A percentile compares a stretch with the other conserved stretches of the same genome.
Conservation (phyloP, 2,797 vertebrate genomes). For the Taenioides sp. region DNA sequence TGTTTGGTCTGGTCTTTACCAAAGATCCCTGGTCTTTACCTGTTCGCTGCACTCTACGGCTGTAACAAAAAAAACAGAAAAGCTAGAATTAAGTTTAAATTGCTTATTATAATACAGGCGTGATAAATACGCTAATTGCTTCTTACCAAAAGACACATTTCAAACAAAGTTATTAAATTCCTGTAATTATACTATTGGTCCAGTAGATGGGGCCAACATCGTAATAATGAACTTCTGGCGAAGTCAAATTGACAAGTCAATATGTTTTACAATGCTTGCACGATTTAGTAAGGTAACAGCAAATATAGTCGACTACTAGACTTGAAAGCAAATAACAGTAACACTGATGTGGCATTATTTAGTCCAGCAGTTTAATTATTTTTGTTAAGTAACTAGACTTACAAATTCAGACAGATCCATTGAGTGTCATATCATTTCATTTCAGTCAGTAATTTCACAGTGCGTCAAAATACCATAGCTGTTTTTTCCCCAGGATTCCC, state of each 20-base stretch:
- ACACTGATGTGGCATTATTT: background rate
- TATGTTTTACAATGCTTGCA: background rate
- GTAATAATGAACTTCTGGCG: background rate
- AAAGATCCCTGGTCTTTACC: background rate
- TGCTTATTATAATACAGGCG: background rate
- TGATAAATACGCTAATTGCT: background rate
- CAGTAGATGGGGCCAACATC: constrained; percentile 43
- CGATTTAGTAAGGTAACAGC: background rate
- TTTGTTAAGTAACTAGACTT: background rate
- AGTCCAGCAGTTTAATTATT: background rate
- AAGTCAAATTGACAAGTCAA: background rate
- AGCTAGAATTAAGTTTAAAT: too few relatives aligned
- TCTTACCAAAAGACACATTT: background rate
- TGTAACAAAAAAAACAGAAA: background rate
- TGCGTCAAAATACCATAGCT: constrained; percentile 66
- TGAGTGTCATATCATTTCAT: background rate
- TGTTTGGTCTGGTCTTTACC: background rate
- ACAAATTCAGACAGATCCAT: background rate
- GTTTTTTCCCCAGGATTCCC: constrained; percentile 74
- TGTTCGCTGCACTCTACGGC: background rate
- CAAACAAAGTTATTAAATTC: too few relatives aligned
- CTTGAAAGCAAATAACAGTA: background rate
- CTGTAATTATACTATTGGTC: background rate
- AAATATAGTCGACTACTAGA: background rate
- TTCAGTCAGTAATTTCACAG: constrained; percentile 56